Percentiles rank a stretch among this genome's conserved stretches.
phyloP scores from a whole-genome alignment of 2,888 invertebrate genomes.

The Napeogenes inachia region DNA sequence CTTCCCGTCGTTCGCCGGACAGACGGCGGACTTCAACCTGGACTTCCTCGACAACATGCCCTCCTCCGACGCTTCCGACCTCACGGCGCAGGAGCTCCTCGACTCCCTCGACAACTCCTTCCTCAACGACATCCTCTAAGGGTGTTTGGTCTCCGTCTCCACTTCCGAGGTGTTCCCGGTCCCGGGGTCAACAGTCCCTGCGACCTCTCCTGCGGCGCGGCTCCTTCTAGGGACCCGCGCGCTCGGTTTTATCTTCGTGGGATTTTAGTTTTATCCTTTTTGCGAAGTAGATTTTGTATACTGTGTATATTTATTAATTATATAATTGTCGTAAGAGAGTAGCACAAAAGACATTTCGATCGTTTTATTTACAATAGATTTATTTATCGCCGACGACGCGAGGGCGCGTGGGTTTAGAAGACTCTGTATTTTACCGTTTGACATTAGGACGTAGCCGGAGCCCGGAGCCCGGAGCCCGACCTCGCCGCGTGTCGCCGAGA shows the following conservation, averaged over 20 bases:
- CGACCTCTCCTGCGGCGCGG: constrained; percentile 12
- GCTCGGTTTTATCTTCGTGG: constrained; percentile 39
- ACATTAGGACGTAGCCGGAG: not conserved
- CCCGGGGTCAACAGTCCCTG: too few relatives aligned
- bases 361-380: constrained; percentile 61
- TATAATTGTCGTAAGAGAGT: constrained; percentile 54
- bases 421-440: not conserved
- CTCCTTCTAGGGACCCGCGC: too few relatives aligned
- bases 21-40: constrained; percentile 84
- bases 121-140: constrained; percentile 80
- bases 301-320: constrained; percentile 67
- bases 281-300: constrained; percentile 47
- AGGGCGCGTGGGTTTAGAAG: not conserved
- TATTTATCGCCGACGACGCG: constrained; percentile 46
- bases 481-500: not conserved
- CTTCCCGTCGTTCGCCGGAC: constrained; percentile 67
- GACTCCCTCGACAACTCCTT: constrained; percentile 89
- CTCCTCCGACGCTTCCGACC: constrained; percentile 84
- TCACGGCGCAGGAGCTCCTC: constrained; percentile 88
- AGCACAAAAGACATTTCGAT: constrained; percentile 69
- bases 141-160: not conserved
- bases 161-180: not conserved
- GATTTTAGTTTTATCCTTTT: constrained; percentile 44
- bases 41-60: constrained; percentile 92
- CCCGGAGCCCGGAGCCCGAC: not conserved